Percentiles rank a stretch among this genome's conserved stretches.
Evolutionary conservation across 2,888 invertebrate species (phyloP).

Genomic region (Agrotis segetum): DNA sequence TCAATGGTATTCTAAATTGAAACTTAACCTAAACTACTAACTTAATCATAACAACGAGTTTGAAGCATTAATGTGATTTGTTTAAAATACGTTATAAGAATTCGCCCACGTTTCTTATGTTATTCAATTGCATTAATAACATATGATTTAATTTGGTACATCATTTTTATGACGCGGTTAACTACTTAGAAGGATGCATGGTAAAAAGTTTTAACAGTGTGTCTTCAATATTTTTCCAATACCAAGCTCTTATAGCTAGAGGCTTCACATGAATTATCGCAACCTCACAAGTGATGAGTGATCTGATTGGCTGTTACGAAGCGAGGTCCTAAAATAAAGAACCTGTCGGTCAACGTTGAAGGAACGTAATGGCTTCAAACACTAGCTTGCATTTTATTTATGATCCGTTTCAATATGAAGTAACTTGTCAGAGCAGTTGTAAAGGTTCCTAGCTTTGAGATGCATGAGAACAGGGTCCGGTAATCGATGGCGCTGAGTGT

Average conservation of each 20-base stretch:
- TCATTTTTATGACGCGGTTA: too few species aligned
- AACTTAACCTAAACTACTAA: too few species aligned
- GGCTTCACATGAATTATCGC: constrained; percentile 13
- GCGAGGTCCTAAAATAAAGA: constrained; percentile 48
- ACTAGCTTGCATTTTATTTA: constrained; percentile 31
- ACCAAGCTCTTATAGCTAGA: background rate
- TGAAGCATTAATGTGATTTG: too few species aligned
- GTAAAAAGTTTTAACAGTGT: background rate
- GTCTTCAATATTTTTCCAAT: background rate
- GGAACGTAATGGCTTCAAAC: constrained; percentile 38
- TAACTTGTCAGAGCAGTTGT: constrained; percentile 15
- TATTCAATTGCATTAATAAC: too few species aligned
- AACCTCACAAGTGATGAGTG: constrained; percentile 35
- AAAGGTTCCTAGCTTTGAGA: constrained; percentile 9
- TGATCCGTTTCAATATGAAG: constrained; percentile 31
- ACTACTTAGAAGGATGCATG: too few species aligned
- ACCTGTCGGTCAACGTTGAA: constrained; percentile 53
- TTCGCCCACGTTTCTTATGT: too few species aligned
- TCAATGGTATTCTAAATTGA: too few species aligned
- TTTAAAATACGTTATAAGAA: too few species aligned
- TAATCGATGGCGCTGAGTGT: too few species aligned
- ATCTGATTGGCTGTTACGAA: constrained; percentile 16
- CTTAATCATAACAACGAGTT: too few species aligned
- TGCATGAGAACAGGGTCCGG: background rate
- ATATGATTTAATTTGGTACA: too few species aligned